A percentile compares a stretch with the other conserved stretches of the same genome.
These are phyloP conservation scores for Pseudocheirus occidentalis DNA, from an alignment of 2,797 vertebrate genomes.

Conservation along the genomic window DNA sequence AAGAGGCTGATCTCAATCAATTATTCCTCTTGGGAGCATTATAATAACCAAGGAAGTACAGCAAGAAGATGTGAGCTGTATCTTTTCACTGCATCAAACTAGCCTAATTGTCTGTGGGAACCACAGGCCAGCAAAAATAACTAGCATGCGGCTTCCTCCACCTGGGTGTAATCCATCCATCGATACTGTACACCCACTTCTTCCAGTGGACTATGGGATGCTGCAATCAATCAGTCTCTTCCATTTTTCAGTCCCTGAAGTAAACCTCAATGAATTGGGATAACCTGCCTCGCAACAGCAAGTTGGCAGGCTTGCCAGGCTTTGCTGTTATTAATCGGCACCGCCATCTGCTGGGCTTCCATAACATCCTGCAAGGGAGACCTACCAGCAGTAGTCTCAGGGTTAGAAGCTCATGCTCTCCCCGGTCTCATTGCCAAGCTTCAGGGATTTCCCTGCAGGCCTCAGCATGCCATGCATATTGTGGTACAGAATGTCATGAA, in stretches of 20 bases:
- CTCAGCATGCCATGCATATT: not conserved
- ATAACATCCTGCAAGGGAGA: too few relatives aligned
- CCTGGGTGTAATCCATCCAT: not conserved
- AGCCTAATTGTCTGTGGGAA: not conserved
- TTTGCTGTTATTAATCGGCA: slow-evolving; percentile 14
- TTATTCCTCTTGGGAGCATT: not conserved
- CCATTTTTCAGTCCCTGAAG: slow-evolving; percentile 3
- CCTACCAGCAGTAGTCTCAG: not conserved
- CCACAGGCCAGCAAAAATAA: not conserved
- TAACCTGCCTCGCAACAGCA: not conserved
- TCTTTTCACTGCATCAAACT: not conserved
- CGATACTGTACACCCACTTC: not conserved
- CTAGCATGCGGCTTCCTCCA: not conserved
- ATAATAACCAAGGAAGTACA: not conserved
- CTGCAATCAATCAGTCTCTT: not conserved
- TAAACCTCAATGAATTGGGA: slow-evolving; percentile 12
- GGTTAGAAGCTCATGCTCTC: not conserved
- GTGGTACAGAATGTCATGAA: not conserved
- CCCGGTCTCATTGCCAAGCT: not conserved
- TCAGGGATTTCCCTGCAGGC: not conserved
- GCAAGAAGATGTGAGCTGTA: rapidly evolving
- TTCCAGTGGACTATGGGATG: not conserved
- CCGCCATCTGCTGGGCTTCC: not conserved
- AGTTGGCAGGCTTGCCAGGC: not conserved
- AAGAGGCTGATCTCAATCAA: slow-evolving; percentile 5